Evolutionary conservation across 2,797 vertebrate species (phyloP).

Genomic region (Limosa lapponica): DNA sequence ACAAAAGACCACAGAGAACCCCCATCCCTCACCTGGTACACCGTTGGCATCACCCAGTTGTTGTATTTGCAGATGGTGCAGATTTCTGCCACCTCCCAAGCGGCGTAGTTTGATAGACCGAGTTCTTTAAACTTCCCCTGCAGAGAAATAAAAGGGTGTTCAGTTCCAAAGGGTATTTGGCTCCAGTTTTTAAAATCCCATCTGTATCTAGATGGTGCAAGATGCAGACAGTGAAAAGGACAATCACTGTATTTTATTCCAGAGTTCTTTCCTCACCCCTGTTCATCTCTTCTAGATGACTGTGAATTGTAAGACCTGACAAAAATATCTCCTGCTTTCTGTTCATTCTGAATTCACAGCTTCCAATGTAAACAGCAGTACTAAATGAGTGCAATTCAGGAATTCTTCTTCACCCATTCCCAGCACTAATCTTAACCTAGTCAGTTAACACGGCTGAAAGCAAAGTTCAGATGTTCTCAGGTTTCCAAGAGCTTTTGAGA

Average conservation of each 20-base stretch:
- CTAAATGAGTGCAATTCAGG: background rate
- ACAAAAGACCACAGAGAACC: background rate
- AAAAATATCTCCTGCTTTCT: background rate
- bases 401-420: background rate
- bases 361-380: background rate
- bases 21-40: constrained; percentile 89
- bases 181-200: background rate
- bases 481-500: background rate
- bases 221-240: background rate
- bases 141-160: background rate
- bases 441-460: background rate
- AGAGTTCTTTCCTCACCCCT: background rate
- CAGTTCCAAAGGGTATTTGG: background rate
- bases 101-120: constrained; percentile 91
- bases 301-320: background rate
- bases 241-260: background rate
- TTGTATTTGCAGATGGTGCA: constrained; percentile 87
- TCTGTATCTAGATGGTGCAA: background rate
- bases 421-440: background rate
- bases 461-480: background rate
- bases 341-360: background rate
- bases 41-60: constrained; percentile 89
- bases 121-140: constrained; percentile 96
- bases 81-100: constrained; percentile 96
- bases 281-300: background rate